Conservation (phyloP, 2,888 invertebrate species). For the Agonopterix subpropinquella region DNA sequence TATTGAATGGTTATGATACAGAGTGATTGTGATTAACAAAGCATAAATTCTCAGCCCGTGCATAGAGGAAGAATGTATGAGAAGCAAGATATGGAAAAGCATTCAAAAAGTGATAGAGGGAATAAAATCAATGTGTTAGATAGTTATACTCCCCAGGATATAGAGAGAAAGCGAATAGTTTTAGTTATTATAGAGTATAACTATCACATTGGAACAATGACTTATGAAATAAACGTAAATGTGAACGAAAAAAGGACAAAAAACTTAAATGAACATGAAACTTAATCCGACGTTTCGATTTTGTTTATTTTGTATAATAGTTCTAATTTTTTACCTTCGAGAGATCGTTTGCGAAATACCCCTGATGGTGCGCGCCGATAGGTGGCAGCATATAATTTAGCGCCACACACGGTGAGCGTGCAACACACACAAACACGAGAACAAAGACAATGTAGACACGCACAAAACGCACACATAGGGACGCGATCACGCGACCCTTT, state of each 20-base stretch:
- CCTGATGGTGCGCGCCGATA: constrained; percentile 79
- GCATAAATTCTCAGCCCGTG: constrained; percentile 71
- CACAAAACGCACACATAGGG: constrained; percentile 72
- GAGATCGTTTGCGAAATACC: constrained; percentile 97
- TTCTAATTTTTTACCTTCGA: constrained; percentile 90
- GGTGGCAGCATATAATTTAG: constrained; percentile 68
- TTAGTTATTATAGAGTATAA: constrained; percentile 35
- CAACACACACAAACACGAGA: constrained; percentile 77
- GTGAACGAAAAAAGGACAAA: constrained; percentile 37
- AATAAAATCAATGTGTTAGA: constrained; percentile 49
- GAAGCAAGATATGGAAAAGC: constrained; percentile 72
- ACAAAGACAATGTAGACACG: constrained; percentile 76
- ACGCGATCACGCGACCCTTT: constrained; percentile 45
- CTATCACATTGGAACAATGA: constrained; percentile 51
- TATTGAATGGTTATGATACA: constrained; percentile 60
- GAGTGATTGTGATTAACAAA: constrained; percentile 66
- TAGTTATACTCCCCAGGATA: constrained; percentile 45
- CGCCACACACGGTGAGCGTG: constrained; percentile 76
- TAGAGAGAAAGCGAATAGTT: constrained; percentile 15
- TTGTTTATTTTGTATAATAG: constrained; percentile 55
- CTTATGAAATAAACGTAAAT: constrained; percentile 43
- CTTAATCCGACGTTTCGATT: constrained; percentile 57
- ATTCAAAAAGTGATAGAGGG: constrained; percentile 65
- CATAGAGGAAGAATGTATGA: constrained; percentile 68
- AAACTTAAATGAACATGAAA: constrained; percentile 49